phyloP scores from a whole-genome alignment of 2,797 vertebrate genomes.

The Melanotaenia trifasciata region DNA sequence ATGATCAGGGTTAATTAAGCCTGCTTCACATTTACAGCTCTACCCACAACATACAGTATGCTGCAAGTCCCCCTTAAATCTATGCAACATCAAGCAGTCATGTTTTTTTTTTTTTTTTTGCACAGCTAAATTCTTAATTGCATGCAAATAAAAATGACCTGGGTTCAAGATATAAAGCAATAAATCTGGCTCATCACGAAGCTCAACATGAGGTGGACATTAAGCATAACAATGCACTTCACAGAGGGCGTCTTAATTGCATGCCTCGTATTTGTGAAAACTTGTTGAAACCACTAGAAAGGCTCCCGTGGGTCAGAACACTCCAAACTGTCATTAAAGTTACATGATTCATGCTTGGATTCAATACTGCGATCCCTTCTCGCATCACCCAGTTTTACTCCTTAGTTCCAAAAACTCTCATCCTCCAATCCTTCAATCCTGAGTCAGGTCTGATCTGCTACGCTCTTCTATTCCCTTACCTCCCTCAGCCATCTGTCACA shows the following conservation, averaged over 20 bases:
- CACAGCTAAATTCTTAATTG: slow-evolving; percentile 59
- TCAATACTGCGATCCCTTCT: slow-evolving; percentile 50
- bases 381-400: slow-evolving; percentile 60
- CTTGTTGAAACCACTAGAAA: slow-evolving; percentile 45
- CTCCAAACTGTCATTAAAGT: slow-evolving; percentile 64
- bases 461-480: slow-evolving; percentile 71
- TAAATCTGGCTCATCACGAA: slow-evolving; percentile 31
- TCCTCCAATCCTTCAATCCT: slow-evolving; percentile 60
- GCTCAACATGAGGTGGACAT: slow-evolving; percentile 34
- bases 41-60: slow-evolving; percentile 28
- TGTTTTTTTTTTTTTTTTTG: slow-evolving; percentile 20
- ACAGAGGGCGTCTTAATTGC: slow-evolving; percentile 35
- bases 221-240: slow-evolving; percentile 27
- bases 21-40: slow-evolving; percentile 23
- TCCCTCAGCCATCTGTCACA: slow-evolving; percentile 82
- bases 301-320: slow-evolving; percentile 29
- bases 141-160: slow-evolving; percentile 71
- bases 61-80: slow-evolving; percentile 10
- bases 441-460: slow-evolving; percentile 71
- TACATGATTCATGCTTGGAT: slow-evolving; percentile 61
- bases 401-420: slow-evolving; percentile 60
- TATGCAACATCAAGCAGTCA: slow-evolving; percentile 29
- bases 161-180: slow-evolving; percentile 48
- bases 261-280: slow-evolving; percentile 43
- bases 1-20: slow-evolving; percentile 66